These are phyloP conservation scores for Parnassius orleans DNA, from an alignment of 2,888 invertebrate species.

Conservation along the genomic window DNA sequence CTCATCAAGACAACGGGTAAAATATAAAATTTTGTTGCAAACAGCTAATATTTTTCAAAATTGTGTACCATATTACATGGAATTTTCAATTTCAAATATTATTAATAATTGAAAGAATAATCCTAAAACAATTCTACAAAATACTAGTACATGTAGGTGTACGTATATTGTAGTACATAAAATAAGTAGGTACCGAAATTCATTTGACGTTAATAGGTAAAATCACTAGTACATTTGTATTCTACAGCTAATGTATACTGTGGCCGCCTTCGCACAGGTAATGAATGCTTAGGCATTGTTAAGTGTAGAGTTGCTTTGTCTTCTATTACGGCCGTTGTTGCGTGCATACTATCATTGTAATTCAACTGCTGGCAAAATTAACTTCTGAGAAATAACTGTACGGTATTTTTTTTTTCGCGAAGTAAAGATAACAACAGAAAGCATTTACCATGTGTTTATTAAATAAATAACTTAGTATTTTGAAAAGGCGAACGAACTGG, in stretches of 20 bases:
- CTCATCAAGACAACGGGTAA: no score
- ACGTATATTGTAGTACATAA: not conserved
- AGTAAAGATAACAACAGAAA: not conserved
- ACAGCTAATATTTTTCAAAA: no score
- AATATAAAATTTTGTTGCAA: no score
- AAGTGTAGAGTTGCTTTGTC: slow-evolving; percentile 19
- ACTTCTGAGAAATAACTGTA: slow-evolving; percentile 21
- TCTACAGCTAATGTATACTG: slow-evolving; percentile 7
- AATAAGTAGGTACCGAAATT: not conserved
- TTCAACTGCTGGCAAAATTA: slow-evolving; percentile 10
- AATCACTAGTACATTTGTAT: slow-evolving; percentile 19
- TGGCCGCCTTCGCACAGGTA: slow-evolving; percentile 18
- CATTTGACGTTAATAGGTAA: slow-evolving; percentile 2
- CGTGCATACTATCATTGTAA: slow-evolving; percentile 19
- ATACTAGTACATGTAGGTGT: not conserved
- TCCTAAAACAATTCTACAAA: not conserved
- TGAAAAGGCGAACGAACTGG: no score
- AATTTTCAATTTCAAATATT: no score
- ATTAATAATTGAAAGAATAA: not conserved
- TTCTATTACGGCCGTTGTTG: not conserved
- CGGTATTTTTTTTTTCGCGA: not conserved
- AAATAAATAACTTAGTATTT: not conserved
- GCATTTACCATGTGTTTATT: not conserved
- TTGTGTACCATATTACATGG: no score
- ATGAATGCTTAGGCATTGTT: slow-evolving; percentile 24